phyloP scores from a whole-genome alignment of 2,113 vertebrate genomes.

The Brachionichthys hirsutus region DNA sequence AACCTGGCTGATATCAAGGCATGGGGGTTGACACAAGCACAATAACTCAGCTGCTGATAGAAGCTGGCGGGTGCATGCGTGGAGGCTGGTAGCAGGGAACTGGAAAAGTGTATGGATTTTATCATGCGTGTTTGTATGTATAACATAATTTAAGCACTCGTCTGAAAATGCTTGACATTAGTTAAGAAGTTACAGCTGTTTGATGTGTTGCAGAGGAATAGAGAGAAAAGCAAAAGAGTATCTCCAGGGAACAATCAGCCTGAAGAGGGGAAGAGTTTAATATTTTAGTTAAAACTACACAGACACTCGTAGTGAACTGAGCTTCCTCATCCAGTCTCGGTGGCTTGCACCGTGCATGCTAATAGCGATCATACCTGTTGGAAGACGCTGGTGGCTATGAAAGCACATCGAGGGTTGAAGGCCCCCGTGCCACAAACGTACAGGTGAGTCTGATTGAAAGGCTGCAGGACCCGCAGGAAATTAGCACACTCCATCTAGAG shows the following conservation, averaged over 20 bases:
- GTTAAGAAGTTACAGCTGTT: too few relatives aligned
- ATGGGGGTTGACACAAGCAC: too few relatives aligned
- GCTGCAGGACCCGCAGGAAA: conserved; percentile 80
- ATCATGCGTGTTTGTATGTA: too few relatives aligned
- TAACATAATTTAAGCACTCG: too few relatives aligned
- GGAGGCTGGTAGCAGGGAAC: conserved; percentile 15
- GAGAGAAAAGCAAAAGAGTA: too few relatives aligned
- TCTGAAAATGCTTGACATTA: too few relatives aligned
- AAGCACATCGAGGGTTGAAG: conserved; percentile 81
- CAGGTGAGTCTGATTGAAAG: conserved; percentile 81
- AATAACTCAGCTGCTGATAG: conserved; percentile 33
- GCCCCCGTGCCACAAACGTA: conserved; percentile 82
- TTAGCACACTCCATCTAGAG: conserved; percentile 79
- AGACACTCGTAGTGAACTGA: too few relatives aligned
- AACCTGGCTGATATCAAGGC: conserved; percentile 36
- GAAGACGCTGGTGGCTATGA: conserved; percentile 73
- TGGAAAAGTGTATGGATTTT: background rate
- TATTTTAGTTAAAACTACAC: too few relatives aligned
- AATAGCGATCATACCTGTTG: conserved; percentile 66
- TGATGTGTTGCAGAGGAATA: too few relatives aligned
- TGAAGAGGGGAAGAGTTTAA: too few relatives aligned
- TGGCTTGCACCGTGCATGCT: background rate
- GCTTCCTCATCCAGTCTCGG: background rate
- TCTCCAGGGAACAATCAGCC: too few relatives aligned
- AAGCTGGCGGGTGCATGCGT: conserved; percentile 19